These are phyloP conservation scores for Callithrix jacchus DNA, from an alignment of 2,113 vertebrate genomes.

Conservation along the genomic window DNA sequence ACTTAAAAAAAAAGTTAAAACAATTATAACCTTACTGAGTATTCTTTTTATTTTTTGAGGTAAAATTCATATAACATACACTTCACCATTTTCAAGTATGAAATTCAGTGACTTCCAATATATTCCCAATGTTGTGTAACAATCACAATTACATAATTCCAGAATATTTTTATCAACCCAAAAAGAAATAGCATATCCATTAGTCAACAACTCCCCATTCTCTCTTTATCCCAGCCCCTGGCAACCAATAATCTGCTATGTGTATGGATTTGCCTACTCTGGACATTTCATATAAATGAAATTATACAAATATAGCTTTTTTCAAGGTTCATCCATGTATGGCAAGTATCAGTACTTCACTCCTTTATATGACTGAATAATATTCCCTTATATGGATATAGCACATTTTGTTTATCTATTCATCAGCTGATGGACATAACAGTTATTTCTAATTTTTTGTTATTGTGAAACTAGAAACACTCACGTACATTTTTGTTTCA, in stretches of 20 bases:
- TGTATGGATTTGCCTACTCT: not conserved
- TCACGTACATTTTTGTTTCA: not conserved
- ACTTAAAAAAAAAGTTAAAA: too few species aligned
- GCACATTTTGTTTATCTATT: not conserved
- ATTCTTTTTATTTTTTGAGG: not conserved
- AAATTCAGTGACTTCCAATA: not conserved
- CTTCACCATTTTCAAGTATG: not conserved
- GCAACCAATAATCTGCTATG: not conserved
- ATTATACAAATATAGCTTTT: not conserved
- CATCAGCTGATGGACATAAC: not conserved
- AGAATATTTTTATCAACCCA: not conserved
- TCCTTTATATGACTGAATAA: not conserved
- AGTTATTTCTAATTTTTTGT: not conserved
- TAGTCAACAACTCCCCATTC: not conserved
- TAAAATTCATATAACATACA: not conserved
- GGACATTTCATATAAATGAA: not conserved
- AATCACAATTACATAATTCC: not conserved
- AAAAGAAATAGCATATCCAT: not conserved
- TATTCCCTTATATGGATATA: not conserved
- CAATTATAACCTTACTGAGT: not conserved
- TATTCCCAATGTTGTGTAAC: not conserved
- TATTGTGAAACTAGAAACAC: not conserved
- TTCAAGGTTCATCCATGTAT: not conserved
- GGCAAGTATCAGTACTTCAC: not conserved
- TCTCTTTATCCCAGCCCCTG: not conserved